phyloP scores from a whole-genome alignment of 2,113 vertebrate species.

The Tachuris rubrigastra region DNA sequence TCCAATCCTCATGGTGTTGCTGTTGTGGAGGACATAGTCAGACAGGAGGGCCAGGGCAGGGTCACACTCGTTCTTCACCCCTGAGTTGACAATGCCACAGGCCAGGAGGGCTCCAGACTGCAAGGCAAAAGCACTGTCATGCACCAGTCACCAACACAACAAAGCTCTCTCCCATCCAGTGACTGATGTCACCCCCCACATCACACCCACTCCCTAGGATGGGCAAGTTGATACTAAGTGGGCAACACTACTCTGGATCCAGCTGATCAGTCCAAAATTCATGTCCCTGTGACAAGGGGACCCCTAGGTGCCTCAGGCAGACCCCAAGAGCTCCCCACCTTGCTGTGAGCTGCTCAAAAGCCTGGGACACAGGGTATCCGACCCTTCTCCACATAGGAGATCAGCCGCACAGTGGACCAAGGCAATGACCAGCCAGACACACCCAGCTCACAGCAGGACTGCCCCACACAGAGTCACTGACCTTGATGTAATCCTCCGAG shows the following conservation, averaged over 20 bases:
- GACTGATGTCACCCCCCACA: neutral
- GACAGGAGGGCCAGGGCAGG: conserved; percentile 95
- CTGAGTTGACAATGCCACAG: conserved; percentile 96
- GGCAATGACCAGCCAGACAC: neutral
- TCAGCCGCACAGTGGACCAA: neutral
- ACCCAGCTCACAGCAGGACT: neutral
- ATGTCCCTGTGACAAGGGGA: neutral
- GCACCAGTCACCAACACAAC: neutral
- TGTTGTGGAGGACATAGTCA: conserved; percentile 97
- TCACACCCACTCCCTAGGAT: neutral
- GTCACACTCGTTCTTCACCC: conserved; percentile 97
- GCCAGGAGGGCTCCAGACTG: conserved; percentile 95
- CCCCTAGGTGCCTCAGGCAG: neutral
- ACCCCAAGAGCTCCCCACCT: neutral
- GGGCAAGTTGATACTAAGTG: neutral
- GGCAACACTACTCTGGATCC: neutral
- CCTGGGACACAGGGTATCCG: neutral
- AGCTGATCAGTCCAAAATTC: neutral
- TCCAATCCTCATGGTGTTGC: conserved; percentile 96
- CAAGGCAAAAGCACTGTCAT: neutral
- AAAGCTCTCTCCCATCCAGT: neutral
- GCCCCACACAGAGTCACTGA: conserved; percentile 45
- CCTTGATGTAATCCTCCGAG: conserved; percentile 99
- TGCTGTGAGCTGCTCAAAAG: neutral
- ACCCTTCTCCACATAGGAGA: neutral